phyloP scores from a whole-genome alignment of 2,113 vertebrate species.

The Larimichthys polyactis region DNA sequence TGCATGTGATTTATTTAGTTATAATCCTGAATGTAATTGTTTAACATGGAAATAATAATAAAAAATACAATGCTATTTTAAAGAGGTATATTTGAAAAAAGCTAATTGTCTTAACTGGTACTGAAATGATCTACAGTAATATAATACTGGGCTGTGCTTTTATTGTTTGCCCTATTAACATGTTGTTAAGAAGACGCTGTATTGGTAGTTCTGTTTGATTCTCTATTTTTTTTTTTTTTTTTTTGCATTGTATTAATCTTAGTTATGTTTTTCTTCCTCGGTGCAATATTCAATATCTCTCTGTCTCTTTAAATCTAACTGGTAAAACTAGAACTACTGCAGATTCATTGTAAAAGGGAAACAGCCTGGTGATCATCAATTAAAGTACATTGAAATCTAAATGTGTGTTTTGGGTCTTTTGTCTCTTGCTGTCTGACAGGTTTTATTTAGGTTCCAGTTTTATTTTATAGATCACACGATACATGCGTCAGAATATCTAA shows the following conservation, averaged over 20 bases:
- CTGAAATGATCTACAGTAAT: conserved; percentile 85
- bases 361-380: conserved; percentile 89
- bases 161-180: conserved; percentile 85
- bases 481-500: too few relatives aligned
- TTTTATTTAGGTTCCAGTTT: not conserved
- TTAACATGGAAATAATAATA: conserved; percentile 84
- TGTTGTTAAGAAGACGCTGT: conserved; percentile 87
- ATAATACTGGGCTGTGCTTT: conserved; percentile 87
- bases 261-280: conserved; percentile 82
- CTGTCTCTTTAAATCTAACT: conserved; percentile 83
- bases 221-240: conserved; percentile 32
- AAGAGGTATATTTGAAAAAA: conserved; percentile 85
- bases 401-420: not conserved
- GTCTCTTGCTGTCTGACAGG: not conserved
- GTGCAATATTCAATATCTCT: conserved; percentile 87
- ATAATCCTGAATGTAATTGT: conserved; percentile 92
- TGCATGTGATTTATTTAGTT: conserved; percentile 91
- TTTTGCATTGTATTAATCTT: conserved; percentile 85
- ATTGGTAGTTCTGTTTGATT: conserved; percentile 79
- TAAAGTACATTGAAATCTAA: conserved; percentile 85
- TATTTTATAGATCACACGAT: too few relatives aligned
- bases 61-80: conserved; percentile 81
- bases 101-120: conserved; percentile 88
- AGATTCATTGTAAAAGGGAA: conserved; percentile 89
- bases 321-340: conserved; percentile 84